Evolutionary conservation across 2,797 vertebrate genomes (phyloP), one percentile per base, ranked within the genome.

Genomic region (Linurgus olivaceus): DNA sequence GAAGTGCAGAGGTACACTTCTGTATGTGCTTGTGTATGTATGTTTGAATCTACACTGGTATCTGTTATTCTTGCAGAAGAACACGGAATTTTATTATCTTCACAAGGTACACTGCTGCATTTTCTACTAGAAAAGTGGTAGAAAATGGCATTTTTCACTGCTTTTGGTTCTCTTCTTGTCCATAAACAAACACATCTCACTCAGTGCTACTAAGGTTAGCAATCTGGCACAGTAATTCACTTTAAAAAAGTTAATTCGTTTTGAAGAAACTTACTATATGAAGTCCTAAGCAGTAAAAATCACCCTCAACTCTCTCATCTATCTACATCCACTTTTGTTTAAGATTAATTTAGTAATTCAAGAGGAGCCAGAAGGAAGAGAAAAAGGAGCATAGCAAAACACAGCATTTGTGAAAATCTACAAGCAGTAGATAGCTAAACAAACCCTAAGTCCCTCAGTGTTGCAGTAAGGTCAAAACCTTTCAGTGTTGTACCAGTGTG

Each of bases 381-480:
- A 73, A 78, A 74, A 95, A 82, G 83, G 38, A 95, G 48, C 58
- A 63, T 26, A 90, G 42, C 16, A 93, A 89, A 93, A 73, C 54
- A 33, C 44, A 77, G 70, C 54, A 87, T 82, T 68, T 86, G 74
- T 93, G 76, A 93, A 96, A 96, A 87, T 57, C 57, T 86, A 44
- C 44, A 76, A 90, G 51, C 74, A 55, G 59, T 81, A 93, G 86
- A 96, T 93, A 89, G 83, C 85, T 91, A 90, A 90, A 91, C 68
- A 86, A 90, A 96, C 92, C 87, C 67, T 42, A 91, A 97, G 94
- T 97, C 97, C 97, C 97, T 96, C 58, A 86, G 97, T 96, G 91
- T 85, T 90, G 80, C 88, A 96, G 82, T 96, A 97, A 98, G 98
- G 98, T 98, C 98, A 97, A 97, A 98, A 97, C 96, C 97, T 98